These are phyloP conservation scores for Noctua janthina DNA, from an alignment of 2,888 invertebrate species.

Conservation along the genomic window DNA sequence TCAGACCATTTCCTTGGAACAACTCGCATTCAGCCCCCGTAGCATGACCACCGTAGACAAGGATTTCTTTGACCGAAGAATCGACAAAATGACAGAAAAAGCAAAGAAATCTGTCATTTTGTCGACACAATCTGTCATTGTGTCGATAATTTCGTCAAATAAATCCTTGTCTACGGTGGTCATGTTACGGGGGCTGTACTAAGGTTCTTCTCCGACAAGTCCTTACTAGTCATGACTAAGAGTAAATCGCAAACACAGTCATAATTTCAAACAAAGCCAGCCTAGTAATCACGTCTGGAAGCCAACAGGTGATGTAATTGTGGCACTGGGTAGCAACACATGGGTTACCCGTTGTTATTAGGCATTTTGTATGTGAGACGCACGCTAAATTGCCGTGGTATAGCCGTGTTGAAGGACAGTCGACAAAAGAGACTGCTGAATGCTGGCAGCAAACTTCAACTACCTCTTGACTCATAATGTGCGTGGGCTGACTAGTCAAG, in stretches of 20 bases:
- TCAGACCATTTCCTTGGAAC: neutral
- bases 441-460: neutral
- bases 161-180: no score
- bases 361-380: conserved; percentile 84
- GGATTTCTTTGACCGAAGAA: no score
- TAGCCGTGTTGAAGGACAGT: conserved; percentile 23
- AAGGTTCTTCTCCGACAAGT: neutral
- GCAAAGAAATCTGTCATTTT: no score
- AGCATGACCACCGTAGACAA: no score
- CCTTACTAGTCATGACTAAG: neutral
- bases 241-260: neutral
- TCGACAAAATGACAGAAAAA: no score
- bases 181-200: no score
- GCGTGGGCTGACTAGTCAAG: neutral
- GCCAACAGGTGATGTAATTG: conserved; percentile 76
- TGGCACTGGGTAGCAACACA: conserved; percentile 66
- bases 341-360: conserved; percentile 76
- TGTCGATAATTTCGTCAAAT: no score
- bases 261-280: conserved; percentile 34
- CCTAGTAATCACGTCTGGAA: conserved; percentile 65
- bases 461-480: conserved; percentile 2
- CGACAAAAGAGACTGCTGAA: conserved; percentile 10
- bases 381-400: conserved; percentile 73
- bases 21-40: neutral
- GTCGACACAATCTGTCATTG: no score